A percentile compares a stretch with the other conserved stretches of the same genome.
Evolutionary conservation across 2,113 vertebrate genomes (phyloP).

Genomic region (Romanogobio albipinnatus): DNA sequence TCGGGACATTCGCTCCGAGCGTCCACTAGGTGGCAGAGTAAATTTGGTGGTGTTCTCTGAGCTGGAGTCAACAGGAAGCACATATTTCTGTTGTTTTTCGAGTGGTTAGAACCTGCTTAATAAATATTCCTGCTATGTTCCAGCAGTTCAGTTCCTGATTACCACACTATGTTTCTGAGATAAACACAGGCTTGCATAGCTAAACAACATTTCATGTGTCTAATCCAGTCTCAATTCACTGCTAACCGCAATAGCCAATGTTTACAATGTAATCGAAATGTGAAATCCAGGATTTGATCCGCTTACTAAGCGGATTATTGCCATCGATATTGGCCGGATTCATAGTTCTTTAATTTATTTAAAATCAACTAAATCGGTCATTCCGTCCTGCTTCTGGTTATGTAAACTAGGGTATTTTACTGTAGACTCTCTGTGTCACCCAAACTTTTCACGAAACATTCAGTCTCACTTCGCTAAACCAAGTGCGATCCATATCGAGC

Average conservation of each 20-base stretch:
- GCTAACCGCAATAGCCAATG: neutral
- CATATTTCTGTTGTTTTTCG: conserved; percentile 5
- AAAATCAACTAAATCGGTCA: neutral
- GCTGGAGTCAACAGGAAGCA: conserved; percentile 38
- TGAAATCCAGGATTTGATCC: conserved; percentile 19
- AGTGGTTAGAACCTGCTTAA: conserved; percentile 18
- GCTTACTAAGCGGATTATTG: conserved; percentile 7
- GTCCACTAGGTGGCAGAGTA: conserved; percentile 45
- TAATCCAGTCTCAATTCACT: neutral
- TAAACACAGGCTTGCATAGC: conserved; percentile 19
- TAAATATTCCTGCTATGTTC: neutral
- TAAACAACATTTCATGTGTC: conserved; percentile 17
- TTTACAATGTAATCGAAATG: conserved; percentile 22
- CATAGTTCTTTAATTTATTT: neutral
- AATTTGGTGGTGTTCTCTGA: conserved; percentile 5
- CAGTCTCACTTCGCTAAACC: neutral
- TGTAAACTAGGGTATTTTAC: neutral
- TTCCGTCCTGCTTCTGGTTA: neutral
- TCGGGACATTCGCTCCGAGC: neutral
- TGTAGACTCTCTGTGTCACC: neutral
- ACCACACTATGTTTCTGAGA: conserved; percentile 47
- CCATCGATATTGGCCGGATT: conserved; percentile 14
- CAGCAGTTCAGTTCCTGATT: neutral
- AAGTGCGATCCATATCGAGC: neutral
- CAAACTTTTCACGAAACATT: conserved; percentile 2